Percentiles rank a stretch among this genome's conserved stretches.
Conservation (phyloP, 2,888 invertebrate genomes). For the Epiblema foenella region DNA sequence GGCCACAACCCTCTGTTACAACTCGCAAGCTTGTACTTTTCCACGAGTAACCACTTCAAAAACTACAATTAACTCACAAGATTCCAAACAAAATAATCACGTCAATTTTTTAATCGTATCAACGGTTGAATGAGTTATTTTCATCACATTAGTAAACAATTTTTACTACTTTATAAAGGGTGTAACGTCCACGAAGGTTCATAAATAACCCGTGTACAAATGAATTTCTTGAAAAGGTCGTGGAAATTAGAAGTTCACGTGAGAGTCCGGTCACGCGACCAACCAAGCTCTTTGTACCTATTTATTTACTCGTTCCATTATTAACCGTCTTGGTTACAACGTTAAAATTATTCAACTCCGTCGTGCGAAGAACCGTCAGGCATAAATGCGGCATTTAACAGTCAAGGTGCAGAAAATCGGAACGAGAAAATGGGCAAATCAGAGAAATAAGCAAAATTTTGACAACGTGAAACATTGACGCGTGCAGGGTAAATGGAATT, state of each 20-base stretch:
- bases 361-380: constrained; percentile 20
- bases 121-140: constrained; percentile 50
- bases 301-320: constrained; percentile 69
- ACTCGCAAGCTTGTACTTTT: too few relatives aligned
- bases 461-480: constrained; percentile 46
- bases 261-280: constrained; percentile 76
- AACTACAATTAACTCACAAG: not conserved
- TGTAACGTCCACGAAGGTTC: constrained; percentile 68
- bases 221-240: constrained; percentile 83
- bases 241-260: constrained; percentile 80
- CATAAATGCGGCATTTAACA: constrained; percentile 30
- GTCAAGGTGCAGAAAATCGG: not conserved
- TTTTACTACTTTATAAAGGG: constrained; percentile 63
- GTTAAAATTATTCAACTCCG: constrained; percentile 48
- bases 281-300: constrained; percentile 67
- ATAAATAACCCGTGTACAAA: constrained; percentile 72
- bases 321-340: constrained; percentile 57
- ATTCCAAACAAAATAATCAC: constrained; percentile 25
- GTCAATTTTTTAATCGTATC: constrained; percentile 32
- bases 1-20: not conserved
- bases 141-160: constrained; percentile 61
- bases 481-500: constrained; percentile 61
- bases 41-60: not conserved
- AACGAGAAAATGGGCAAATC: constrained; percentile 54
- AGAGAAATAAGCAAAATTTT: constrained; percentile 33